Base-by-base conservation (phyloP, 2,888 invertebrate species). In the Cybosia mesomella region DNA sequence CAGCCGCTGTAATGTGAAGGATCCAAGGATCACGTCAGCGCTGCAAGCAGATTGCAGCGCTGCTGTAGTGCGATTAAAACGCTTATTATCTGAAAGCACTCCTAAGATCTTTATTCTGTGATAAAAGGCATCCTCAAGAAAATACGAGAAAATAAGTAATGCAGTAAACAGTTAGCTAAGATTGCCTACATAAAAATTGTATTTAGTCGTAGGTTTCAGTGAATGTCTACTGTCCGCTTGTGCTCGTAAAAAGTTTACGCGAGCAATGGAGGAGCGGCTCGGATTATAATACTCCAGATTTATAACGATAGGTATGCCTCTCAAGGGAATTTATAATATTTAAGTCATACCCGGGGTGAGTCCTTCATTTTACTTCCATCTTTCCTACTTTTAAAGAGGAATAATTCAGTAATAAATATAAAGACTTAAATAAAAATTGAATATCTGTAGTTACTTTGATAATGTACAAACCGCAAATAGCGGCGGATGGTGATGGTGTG, bases 211-310 rank as follows among this genome's bases (percentile, higher is more conserved):
- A 22, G 24, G 24, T 55, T 22, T 55, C 24, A 5, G 11, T 54
- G 11, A 54, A 22, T 10, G 21, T 55, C 55, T 55, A 18, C 55
- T 55, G 22, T 55, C 21, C 55, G 55, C 13, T 11, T 13, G 55
- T 22, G 24, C 13, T 55, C 55, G 13, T 55, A 55, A 58, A 58
- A 58, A 58, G 57, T 58, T 58, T 58, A 32, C 57, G 57, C 24
- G n/a, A 18, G 57, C 18, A 18, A n/a, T 28, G 28, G 28, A 58
- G 28, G 32, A 24, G 18, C 57, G 7, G 18, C 57, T 11, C 18
- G 57, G 32, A 32, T 57, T 57, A 57, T 57, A 28, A 57, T 32
- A 58, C 57, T 58, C 18, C 32, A 32, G 57, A 32, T 43, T 43
- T 43, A 32, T 58, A 32, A n/a, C 18, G 32, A 13, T 55, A 24